Evolutionary conservation across 2,888 invertebrate genomes (phyloP), one percentile per base, ranked within the genome.

Genomic region (Lysandra coridon): DNA sequence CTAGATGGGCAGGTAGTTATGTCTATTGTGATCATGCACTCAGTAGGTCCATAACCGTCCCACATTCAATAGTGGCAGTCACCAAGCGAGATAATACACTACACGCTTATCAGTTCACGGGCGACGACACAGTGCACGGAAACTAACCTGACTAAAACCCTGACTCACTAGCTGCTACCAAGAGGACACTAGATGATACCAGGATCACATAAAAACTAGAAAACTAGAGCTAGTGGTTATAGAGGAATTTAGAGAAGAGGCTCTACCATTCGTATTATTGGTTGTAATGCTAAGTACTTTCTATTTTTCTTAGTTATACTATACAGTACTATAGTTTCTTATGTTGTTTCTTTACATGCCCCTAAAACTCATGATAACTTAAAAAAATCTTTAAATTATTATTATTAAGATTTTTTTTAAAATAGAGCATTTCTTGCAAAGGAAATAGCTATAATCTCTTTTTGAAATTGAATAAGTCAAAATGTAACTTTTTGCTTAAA

Each of bases 11-110:
- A 23, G 23, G 23, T 23, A 23, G 23, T 23, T 23, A 23, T 23
- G 23, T 23, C 23, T 23, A 23, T 23, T 23, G 23, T 23, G 23
- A 40, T 4, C 2, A 23, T 7, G 37, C 37, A 60, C 60, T 40
- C 23, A 89, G 57, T 57, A 57, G 88, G 88, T 88, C 87, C 82
- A 82, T 85, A 85, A 83, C 86, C 90, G 88, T 83, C 89, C 88
- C 84, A 89, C 86, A 89, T 89, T 83, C 80, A 76, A 79, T 78
- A 85, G 91, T 91, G 91, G 88, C 87, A 87, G 89, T 89, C 87
- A 84, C 85, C 85, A 89, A 85, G 85, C 57, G 82, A 88, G 91
- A 91, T 91, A 90, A 88, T 49, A 44, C 10, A 44, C 73, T 33
- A 40, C n/a, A 37, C 74, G 5, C 53, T 76, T 30, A 53, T 76